Conservation (phyloP, 1,140 invertebrate genomes). For the Drosophila ercepeae region DNA sequence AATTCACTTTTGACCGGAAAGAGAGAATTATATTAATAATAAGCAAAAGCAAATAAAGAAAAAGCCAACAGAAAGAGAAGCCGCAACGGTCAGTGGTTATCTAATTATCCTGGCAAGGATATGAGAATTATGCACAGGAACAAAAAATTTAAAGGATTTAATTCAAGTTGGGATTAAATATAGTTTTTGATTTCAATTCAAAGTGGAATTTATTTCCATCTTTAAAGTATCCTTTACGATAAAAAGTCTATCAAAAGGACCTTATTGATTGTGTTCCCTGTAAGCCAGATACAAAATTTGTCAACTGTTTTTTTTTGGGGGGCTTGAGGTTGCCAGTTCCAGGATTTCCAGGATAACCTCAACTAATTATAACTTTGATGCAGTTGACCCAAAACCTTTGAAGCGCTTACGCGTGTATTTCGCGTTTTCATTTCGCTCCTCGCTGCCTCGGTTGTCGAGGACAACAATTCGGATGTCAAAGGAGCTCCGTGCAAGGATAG, state of each 20-base stretch:
- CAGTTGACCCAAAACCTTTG: slow-evolving; percentile 49
- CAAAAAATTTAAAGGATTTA: not conserved
- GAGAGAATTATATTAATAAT: slow-evolving; percentile 8
- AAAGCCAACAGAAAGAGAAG: not conserved
- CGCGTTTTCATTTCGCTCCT: slow-evolving; percentile 14
- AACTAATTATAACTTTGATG: slow-evolving; percentile 74
- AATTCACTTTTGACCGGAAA: slow-evolving; percentile 4
- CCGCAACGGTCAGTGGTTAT: slow-evolving; percentile 14
- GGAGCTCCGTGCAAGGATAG: not conserved
- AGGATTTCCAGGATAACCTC: slow-evolving; percentile 2
- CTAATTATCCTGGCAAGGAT: slow-evolving; percentile 25
- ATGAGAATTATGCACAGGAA: slow-evolving; percentile 1
- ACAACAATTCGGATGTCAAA: slow-evolving; percentile 23
- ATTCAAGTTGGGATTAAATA: no score
- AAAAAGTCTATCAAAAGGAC: no score
- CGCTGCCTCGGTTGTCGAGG: slow-evolving; percentile 29
- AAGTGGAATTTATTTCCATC: no score
- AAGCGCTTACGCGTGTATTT: slow-evolving; percentile 25
- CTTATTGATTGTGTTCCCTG: no score
- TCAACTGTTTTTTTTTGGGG: not conserved
- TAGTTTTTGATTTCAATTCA: no score
- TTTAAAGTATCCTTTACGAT: no score
- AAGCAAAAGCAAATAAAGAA: slow-evolving; percentile 4
- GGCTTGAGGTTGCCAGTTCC: not conserved
- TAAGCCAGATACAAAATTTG: not conserved